Evolutionary conservation across 2,797 vertebrate genomes (phyloP).

Genomic region (Microhierax caerulescens): DNA sequence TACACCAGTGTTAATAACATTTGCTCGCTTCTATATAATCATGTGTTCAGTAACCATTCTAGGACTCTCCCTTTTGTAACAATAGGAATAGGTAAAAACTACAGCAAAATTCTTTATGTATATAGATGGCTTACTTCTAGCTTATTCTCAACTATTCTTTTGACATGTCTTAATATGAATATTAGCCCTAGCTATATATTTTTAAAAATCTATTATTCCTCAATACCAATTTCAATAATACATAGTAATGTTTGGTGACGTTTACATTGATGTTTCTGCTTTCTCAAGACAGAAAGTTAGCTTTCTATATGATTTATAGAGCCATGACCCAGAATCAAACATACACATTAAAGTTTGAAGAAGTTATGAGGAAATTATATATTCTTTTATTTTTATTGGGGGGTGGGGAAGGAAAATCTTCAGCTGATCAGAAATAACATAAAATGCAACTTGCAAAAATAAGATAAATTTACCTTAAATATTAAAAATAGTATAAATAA

Average conservation of each 20-base stretch:
- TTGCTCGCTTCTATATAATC: not conserved
- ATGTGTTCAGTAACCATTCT: not conserved
- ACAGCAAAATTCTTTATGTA: not conserved
- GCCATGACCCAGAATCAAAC: not conserved
- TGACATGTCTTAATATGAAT: not conserved
- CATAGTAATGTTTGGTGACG: not conserved
- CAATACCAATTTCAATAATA: not conserved
- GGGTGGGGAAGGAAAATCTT: not conserved
- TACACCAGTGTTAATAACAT: not conserved
- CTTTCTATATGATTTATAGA: not conserved
- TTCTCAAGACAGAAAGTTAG: not conserved
- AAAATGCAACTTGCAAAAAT: not conserved
- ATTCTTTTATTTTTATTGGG: not conserved
- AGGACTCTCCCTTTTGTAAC: not conserved
- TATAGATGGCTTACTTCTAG: not conserved
- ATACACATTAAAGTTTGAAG: not conserved
- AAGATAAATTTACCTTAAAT: not conserved
- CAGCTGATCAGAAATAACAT: not conserved
- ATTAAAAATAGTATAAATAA: not conserved
- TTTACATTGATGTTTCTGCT: not conserved
- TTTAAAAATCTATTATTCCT: not conserved
- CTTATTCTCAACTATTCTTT: not conserved
- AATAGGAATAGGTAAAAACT: not conserved
- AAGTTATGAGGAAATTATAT: not conserved
- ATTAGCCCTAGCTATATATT: not conserved